phyloP scores from a whole-genome alignment of 2,797 vertebrate species.

The Enoplosus armatus region DNA sequence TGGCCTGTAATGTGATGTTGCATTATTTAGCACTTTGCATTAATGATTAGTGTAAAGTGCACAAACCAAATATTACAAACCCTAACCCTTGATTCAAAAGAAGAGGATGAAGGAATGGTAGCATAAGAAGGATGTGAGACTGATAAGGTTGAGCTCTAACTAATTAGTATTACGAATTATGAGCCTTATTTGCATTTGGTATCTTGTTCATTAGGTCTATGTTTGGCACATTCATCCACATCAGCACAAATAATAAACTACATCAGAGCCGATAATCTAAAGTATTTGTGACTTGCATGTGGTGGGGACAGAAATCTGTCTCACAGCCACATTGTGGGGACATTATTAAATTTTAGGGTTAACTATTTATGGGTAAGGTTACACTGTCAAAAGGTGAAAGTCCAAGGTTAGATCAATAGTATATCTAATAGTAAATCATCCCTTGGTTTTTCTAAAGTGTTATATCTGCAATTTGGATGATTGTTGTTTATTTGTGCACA shows the following conservation, averaged over 20 bases:
- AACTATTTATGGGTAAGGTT: neutral
- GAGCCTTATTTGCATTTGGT: constrained; percentile 8
- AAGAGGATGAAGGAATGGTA: neutral
- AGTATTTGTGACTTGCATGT: neutral
- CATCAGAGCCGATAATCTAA: constrained; percentile 4
- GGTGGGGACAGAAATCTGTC: neutral
- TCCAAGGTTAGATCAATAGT: constrained; percentile 20
- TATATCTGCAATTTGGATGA: constrained; percentile 7
- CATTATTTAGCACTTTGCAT: constrained; percentile 24
- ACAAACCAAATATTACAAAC: constrained; percentile 14
- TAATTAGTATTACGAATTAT: neutral
- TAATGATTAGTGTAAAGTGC: constrained; percentile 38
- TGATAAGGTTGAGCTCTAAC: neutral
- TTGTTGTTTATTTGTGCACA: neutral
- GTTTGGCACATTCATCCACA: constrained; percentile 9
- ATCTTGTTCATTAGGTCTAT: constrained; percentile 21
- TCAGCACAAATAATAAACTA: constrained; percentile 15
- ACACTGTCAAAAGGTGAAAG: neutral
- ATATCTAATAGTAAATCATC: neutral
- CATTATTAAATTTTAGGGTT: neutral
- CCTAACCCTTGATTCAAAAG: neutral
- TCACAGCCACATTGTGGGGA: neutral
- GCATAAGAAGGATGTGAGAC: neutral
- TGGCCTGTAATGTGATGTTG: neutral
- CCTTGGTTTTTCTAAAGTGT: neutral